Conservation (phyloP, 1,140 invertebrate species). For the Trichomalopsis sarcophagae region DNA sequence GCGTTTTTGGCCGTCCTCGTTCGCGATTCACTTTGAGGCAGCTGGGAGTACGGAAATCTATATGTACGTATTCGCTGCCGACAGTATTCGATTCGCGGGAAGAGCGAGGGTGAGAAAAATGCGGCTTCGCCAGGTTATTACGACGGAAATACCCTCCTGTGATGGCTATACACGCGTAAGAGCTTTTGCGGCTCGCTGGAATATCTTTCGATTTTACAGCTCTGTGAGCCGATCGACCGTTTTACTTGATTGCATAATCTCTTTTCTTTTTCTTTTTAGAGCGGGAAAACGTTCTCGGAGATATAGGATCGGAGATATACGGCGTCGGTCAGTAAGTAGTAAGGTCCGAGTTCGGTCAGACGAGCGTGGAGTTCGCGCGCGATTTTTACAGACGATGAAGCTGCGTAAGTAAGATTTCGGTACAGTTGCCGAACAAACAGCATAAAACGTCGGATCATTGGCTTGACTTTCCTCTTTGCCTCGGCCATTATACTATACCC, state of each 20-base stretch:
- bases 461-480: background rate
- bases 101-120: conserved; percentile 1
- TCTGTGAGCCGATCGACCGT: background rate
- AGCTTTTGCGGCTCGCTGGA: background rate
- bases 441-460: conserved; percentile 23
- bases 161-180: background rate
- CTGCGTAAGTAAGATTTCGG: too few relatives aligned
- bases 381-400: background rate
- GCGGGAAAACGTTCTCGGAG: too few relatives aligned
- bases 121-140: conserved; percentile 4
- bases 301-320: too few relatives aligned
- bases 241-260: too few relatives aligned
- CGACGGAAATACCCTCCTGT: background rate
- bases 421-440: background rate
- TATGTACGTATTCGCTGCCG: background rate
- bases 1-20: background rate
- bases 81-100: background rate
- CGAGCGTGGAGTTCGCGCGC: background rate
- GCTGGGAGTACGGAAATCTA: background rate
- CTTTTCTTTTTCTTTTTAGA: too few relatives aligned
- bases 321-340: too few relatives aligned
- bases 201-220: conserved; percentile 15
- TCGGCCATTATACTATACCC: background rate
- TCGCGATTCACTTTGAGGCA: conserved; percentile 24
- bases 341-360: background rate